Conservation (phyloP, 92 coral and sea anemone species). For the Phymanthus crucifer region DNA sequence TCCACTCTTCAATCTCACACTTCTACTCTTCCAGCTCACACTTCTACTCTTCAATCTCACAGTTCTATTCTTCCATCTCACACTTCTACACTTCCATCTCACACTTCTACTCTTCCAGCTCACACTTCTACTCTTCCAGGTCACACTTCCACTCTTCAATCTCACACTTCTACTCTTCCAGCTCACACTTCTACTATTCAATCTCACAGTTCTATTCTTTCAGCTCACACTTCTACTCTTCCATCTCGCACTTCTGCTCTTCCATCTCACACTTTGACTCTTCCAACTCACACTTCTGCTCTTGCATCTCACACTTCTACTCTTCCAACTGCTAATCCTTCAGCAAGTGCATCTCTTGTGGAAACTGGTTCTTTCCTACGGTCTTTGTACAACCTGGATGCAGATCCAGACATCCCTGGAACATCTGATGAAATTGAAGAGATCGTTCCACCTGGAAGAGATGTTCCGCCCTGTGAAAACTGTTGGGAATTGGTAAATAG, state of each 20-base stretch:
- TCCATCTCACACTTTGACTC: too few relatives aligned
- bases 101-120: background rate
- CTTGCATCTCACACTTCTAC: too few relatives aligned
- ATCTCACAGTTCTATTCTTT: too few relatives aligned
- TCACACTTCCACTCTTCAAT: too few relatives aligned
- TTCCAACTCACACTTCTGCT: too few relatives aligned
- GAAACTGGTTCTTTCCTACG: background rate
- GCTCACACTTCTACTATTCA: too few relatives aligned
- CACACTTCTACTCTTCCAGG: too few relatives aligned
- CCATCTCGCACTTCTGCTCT: too few relatives aligned
- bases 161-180: too few relatives aligned
- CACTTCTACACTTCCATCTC: too few relatives aligned
- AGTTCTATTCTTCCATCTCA: background rate
- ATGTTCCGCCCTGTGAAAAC: slow-evolving; percentile 11
- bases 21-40: background rate
- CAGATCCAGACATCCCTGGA: background rate
- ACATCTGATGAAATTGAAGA: background rate
- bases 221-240: background rate
- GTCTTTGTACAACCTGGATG: background rate
- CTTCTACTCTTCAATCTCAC: too few relatives aligned
- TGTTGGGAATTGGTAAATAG: slow-evolving; percentile 18
- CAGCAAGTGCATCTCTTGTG: background rate
- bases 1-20: too few relatives aligned
- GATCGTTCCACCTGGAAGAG: background rate
- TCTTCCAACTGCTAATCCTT: background rate